Base-by-base conservation (phyloP, 2,113 vertebrate species). In the Dryoscopus gambensis region DNA sequence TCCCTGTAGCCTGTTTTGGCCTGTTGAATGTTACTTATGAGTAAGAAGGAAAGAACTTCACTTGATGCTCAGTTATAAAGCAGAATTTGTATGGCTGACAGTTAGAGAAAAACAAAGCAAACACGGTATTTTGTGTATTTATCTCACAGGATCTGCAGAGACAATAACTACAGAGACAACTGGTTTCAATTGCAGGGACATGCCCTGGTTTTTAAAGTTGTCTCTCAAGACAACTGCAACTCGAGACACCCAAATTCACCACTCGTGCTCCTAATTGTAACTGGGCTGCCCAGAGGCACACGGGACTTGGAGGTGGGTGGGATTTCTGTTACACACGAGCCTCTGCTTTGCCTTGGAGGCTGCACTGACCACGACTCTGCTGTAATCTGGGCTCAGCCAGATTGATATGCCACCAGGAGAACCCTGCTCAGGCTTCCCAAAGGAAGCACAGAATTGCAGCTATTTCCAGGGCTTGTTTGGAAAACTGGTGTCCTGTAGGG, bases 11-110 rank as follows among this genome's bases (percentile, higher is more conserved):
- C 90, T 71, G 65, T 65, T 97, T 86, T 94, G 95, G 92, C 92
- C 82, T 79, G 84, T 78, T 84, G 79, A 88, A 96, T 27, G 40
- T 89, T 96, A 87, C 89, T 96, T 84, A 31, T 90, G 96, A 96
- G 95, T 96, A 93, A 95, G 88, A 44, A 86, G 93, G 93, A 96
- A 96, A 90, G 93, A 94, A 96, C 93, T 96, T 75, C 23, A 84
- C 69, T 95, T 71, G 93, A 91, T 62, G 79, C n/a, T 95, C 69
- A 81, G 27, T 95, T 93, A 84, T 81, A 84, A 89, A 89, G 85
- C 80, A 94, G 64, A 92, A 91, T 92, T 94, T 85, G 37, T 93
- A 24, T 68, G 70, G 78, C 56, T 95, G 94, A 93, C 94, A 80
- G 82, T 80, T 93, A 35, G 87, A 97, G 68, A 55, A 63, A 80